Evolutionary conservation across 2,888 invertebrate genomes (phyloP).

Genomic region (Lasioglossum morio): DNA sequence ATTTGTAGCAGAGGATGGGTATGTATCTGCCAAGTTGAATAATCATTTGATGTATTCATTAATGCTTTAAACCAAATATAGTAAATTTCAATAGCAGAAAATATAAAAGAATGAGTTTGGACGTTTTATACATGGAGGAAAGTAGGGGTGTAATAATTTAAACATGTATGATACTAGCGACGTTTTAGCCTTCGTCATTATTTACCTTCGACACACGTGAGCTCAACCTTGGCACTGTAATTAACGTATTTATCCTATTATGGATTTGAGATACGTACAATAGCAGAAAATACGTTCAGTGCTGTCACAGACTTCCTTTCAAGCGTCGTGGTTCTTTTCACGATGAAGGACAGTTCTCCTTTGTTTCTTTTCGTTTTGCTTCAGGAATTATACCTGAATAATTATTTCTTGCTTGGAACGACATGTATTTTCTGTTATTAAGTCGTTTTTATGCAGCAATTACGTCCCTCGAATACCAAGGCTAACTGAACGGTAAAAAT

Average conservation of each 20-base stretch:
- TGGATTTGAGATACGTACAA: not conserved
- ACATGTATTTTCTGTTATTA: not conserved
- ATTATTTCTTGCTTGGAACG: not conserved
- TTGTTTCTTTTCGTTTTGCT: conserved; percentile 1
- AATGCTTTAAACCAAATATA: too few species aligned
- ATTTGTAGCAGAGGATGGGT: too few species aligned
- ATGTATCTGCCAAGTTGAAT: too few species aligned
- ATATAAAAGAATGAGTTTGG: not conserved
- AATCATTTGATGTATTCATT: too few species aligned
- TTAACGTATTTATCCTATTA: not conserved
- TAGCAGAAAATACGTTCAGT: not conserved
- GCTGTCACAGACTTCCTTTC: not conserved
- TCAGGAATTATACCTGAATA: not conserved
- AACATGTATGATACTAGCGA: not conserved
- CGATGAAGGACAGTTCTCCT: not conserved
- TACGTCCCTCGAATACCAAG: not conserved
- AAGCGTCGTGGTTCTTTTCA: not conserved
- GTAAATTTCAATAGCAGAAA: not conserved
- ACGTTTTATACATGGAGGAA: not conserved
- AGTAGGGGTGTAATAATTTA: not conserved
- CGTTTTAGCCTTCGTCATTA: not conserved
- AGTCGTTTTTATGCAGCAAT: not conserved
- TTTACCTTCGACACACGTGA: not conserved
- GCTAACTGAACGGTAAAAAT: not conserved
- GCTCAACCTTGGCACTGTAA: not conserved